Percentiles rank a stretch among this genome's conserved stretches.
phyloP scores from a whole-genome alignment of 2,113 vertebrate species.

The Poecilia latipinna region DNA sequence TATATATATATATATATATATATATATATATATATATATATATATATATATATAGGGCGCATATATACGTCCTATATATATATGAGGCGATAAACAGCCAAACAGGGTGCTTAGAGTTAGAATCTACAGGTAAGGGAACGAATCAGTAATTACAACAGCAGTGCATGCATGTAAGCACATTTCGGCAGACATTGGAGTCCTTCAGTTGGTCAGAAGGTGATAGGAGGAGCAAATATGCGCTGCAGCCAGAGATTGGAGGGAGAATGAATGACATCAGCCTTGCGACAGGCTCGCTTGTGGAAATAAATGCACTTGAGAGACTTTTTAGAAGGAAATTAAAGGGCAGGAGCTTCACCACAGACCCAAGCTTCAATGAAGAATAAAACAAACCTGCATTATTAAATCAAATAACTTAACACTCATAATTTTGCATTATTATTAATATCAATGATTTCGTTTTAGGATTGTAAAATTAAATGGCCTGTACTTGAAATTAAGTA shows the following conservation, averaged over 20 bases:
- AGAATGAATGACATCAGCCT: conserved; percentile 53
- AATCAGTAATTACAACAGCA: background rate
- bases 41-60: no score
- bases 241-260: conserved; percentile 53
- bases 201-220: conserved; percentile 4
- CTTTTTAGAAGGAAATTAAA: conserved; percentile 22
- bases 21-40: no score
- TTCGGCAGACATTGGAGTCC: background rate
- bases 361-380: background rate
- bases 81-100: no score
- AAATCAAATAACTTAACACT: background rate
- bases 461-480: background rate
- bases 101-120: background rate
- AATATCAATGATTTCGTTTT: background rate
- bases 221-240: conserved; percentile 27
- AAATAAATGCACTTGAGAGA: conserved; percentile 20
- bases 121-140: background rate
- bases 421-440: background rate
- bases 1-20: no score
- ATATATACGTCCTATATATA: no score
- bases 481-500: background rate
- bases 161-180: conserved; percentile 4
- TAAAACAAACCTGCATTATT: background rate
- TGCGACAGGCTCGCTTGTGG: conserved; percentile 52
- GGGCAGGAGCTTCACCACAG: background rate